Evolutionary conservation across 2,888 invertebrate genomes (phyloP).

Genomic region (Torymus tubicola): DNA sequence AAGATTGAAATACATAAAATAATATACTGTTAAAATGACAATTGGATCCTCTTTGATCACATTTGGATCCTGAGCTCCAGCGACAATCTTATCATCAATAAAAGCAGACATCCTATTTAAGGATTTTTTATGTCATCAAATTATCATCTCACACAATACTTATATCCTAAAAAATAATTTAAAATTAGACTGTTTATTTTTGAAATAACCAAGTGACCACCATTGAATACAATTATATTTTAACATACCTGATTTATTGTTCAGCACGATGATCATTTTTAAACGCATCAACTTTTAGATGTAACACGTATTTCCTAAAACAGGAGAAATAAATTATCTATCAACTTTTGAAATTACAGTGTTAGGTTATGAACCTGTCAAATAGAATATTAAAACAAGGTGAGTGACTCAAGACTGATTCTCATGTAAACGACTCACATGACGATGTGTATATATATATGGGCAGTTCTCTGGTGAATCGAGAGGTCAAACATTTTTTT

Average conservation of each 20-base stretch:
- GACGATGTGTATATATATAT: too few relatives aligned
- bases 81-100: slow-evolving; percentile 75
- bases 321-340: too few relatives aligned
- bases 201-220: not conserved
- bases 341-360: too few relatives aligned
- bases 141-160: slow-evolving; percentile 38
- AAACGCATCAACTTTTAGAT: too few relatives aligned
- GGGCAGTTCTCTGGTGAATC: too few relatives aligned
- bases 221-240: too few relatives aligned
- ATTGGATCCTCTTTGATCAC: slow-evolving; percentile 74
- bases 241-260: too few relatives aligned
- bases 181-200: not conserved
- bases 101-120: slow-evolving; percentile 69
- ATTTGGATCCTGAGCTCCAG: slow-evolving; percentile 71
- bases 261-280: too few relatives aligned
- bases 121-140: slow-evolving; percentile 8
- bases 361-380: slow-evolving; percentile 44
- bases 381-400: slow-evolving; percentile 42
- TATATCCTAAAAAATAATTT: slow-evolving; percentile 23
- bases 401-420: slow-evolving; percentile 6
- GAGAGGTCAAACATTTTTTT: too few relatives aligned
- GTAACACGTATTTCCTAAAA: too few relatives aligned
- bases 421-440: slow-evolving; percentile 1
- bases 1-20: slow-evolving; percentile 17
- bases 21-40: slow-evolving; percentile 71